Evolutionary conservation across 2,113 vertebrate species (phyloP).

Genomic region (Cromileptes altivelis): DNA sequence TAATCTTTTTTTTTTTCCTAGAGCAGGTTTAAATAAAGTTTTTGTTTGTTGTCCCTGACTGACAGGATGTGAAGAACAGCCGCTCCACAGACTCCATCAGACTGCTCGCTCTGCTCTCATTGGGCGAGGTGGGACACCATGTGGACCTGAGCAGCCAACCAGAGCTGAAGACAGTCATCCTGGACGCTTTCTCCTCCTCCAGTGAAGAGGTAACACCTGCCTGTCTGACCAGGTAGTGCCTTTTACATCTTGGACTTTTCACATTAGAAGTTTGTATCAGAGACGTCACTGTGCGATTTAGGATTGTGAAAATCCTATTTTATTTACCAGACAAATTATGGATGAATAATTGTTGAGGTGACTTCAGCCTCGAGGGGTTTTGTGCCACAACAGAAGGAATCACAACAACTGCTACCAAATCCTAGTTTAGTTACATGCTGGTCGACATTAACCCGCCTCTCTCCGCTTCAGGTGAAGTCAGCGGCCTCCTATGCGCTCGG

Average conservation of each 20-base stretch:
- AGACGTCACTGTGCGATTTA: background rate
- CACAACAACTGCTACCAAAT: background rate
- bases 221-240: background rate
- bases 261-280: background rate
- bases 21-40: background rate
- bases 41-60: background rate
- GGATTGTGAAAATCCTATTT: background rate
- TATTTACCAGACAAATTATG: background rate
- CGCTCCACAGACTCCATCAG: constrained; percentile 98
- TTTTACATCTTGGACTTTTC: background rate
- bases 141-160: constrained; percentile 97
- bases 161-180: constrained; percentile 96
- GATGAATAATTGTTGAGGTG: background rate
- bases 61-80: constrained; percentile 96
- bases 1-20: background rate
- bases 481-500: constrained; percentile 97
- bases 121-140: constrained; percentile 98
- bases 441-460: background rate
- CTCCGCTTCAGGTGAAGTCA: constrained; percentile 87
- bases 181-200: constrained; percentile 97
- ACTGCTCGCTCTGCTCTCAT: constrained; percentile 94
- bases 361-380: background rate
- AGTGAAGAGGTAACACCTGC: constrained; percentile 90
- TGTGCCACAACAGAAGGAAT: background rate
- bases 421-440: background rate